Conservation (phyloP, 2,797 vertebrate genomes). For the Australoheros facetus region DNA sequence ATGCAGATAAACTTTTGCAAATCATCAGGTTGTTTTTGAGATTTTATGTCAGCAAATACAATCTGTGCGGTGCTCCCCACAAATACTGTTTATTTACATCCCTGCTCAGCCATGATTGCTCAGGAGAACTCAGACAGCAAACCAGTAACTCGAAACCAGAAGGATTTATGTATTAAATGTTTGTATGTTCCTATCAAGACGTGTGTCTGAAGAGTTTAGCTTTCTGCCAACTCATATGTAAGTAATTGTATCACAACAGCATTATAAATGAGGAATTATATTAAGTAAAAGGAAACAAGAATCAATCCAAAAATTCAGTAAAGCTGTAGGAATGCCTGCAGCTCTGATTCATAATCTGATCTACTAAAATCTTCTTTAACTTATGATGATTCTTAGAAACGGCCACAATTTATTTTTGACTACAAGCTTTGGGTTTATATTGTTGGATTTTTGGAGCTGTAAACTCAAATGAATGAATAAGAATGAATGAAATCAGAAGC, state of each 20-base stretch:
- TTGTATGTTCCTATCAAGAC: background rate
- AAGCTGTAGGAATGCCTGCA: background rate
- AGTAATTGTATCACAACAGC: background rate
- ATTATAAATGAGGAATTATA: background rate
- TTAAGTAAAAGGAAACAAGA: fast-evolving
- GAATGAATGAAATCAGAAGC: background rate
- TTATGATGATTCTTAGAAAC: too few species aligned
- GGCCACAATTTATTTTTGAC: background rate
- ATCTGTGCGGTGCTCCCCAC: background rate
- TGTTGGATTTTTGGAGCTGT: fast-evolving
- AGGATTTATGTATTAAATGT: background rate
- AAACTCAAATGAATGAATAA: background rate
- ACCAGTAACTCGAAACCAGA: background rate
- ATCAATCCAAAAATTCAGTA: fast-evolving
- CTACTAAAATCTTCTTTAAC: too few species aligned
- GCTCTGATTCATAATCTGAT: background rate
- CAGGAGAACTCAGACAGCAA: background rate
- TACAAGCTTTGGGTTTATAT: background rate
- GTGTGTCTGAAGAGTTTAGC: background rate
- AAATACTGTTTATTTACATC: background rate
- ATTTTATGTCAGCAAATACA: background rate
- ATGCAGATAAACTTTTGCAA: background rate
- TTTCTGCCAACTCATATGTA: background rate
- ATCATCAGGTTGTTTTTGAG: background rate
- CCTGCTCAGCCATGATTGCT: fast-evolving